Evolutionary conservation across 2,797 vertebrate genomes (phyloP), one percentile per base, ranked within the genome.

Genomic region (Muraenolepis orangiensis): DNA sequence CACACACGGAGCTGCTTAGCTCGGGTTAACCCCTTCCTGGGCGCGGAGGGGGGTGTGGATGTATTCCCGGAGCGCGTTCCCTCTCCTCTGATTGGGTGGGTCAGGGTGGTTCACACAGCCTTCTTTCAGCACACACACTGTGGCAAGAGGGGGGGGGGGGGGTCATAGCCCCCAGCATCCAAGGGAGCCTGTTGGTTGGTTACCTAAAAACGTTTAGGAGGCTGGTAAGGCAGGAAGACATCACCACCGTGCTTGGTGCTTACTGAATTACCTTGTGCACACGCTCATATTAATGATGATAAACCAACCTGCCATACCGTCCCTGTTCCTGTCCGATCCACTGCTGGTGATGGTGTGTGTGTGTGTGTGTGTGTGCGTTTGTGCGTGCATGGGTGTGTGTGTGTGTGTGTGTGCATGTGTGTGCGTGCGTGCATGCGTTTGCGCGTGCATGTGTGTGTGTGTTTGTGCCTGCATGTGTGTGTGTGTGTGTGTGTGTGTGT

Each of bases 11-110:
- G 28, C 73, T 57, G n/a, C 74, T 75, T 13, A 67, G 82, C 78
- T 73, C 78, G 76, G 69, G n/a, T n/a, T 40, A 78, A 71, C 76
- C n/a, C n/a, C n/a, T n/a, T n/a, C n/a, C n/a, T n/a, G n/a, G n/a
- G n/a, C n/a, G n/a, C n/a, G n/a, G n/a, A n/a, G n/a, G n/a, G n/a
- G n/a, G n/a, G n/a, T n/a, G n/a, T n/a, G n/a, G n/a, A 64, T 26
- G n/a, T 12, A 64, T n/a, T 23, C 20, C 7, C 23, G 82, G 74
- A 12, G 73, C 20, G 67, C 79, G 23, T 64, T 64, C 11, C 75
- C 7, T 79, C 84, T 85, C n/a, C n/a, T n/a, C n/a, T 85, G 72
- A 85, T 86, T 81, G 79, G 76, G n/a, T n/a, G 81, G 51, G 70
- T 76, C 78, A 81, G 80, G 79, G 81, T 69, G 84, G 75, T n/a